Percentiles rank a stretch among this genome's conserved stretches.
Evolutionary conservation across 2,888 invertebrate species (phyloP).

Genomic region (Heliothis peltigera): DNA sequence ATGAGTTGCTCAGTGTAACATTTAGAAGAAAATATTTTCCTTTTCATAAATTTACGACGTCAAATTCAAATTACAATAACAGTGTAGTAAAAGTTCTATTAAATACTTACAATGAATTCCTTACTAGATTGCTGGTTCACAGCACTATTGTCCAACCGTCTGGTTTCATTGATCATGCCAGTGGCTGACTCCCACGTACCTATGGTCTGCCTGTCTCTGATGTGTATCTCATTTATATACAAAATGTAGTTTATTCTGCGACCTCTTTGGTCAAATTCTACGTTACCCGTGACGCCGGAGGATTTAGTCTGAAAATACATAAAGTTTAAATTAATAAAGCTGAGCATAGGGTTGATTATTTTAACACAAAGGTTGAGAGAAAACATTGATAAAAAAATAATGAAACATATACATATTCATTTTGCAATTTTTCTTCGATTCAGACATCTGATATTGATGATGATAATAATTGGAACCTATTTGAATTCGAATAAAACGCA

Average conservation of each 20-base stretch:
- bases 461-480: no score
- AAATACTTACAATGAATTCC: slow-evolving; percentile 90
- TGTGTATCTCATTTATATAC: slow-evolving; percentile 91
- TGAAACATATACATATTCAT: no score
- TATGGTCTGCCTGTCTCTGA: slow-evolving; percentile 70
- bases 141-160: slow-evolving; percentile 82
- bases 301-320: slow-evolving; percentile 89
- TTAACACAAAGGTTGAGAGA: not conserved
- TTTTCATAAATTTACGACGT: no score
- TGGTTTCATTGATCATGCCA: slow-evolving; percentile 88
- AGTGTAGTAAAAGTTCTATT: not conserved
- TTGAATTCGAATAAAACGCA: no score
- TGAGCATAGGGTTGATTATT: not conserved
- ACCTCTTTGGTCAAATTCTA: slow-evolving; percentile 92
- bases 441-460: no score
- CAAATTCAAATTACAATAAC: not conserved
- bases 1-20: no score
- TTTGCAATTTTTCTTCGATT: no score
- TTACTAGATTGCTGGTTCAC: slow-evolving; percentile 81
- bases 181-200: slow-evolving; percentile 82
- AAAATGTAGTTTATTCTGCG: slow-evolving; percentile 92
- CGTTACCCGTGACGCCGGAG: slow-evolving; percentile 91
- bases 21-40: no score
- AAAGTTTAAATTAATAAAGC: not conserved
- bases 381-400: no score